Evolutionary conservation across 2,113 vertebrate species (phyloP).

Genomic region (Colaptes auratus): DNA sequence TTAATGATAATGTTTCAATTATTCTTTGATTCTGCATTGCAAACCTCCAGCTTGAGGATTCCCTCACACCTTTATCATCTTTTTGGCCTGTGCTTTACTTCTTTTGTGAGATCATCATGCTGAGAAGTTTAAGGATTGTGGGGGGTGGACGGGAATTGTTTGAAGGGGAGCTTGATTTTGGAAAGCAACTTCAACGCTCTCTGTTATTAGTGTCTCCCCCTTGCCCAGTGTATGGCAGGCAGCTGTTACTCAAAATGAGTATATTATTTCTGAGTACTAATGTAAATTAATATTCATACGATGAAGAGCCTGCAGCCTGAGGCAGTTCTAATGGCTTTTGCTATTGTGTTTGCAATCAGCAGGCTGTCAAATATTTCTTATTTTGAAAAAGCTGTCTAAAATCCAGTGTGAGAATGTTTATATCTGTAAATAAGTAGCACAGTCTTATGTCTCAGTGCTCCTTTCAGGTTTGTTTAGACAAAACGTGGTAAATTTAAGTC

Average conservation of each 20-base stretch:
- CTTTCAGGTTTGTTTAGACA: background rate
- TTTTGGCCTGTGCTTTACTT: background rate
- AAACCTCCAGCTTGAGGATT: background rate
- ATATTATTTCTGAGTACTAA: background rate
- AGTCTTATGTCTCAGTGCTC: background rate
- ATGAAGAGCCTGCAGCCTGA: background rate
- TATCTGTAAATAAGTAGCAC: background rate
- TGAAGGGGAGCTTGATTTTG: background rate
- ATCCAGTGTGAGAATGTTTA: background rate
- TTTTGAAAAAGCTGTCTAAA: background rate
- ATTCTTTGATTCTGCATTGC: background rate
- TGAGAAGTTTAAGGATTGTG: background rate
- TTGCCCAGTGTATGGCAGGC: background rate
- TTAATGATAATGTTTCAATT: background rate
- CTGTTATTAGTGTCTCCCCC: background rate
- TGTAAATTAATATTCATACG: background rate
- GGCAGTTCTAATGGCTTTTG: background rate
- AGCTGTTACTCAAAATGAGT: background rate
- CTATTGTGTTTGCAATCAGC: background rate
- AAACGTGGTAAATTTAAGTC: background rate
- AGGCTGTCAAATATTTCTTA: background rate
- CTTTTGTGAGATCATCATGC: background rate
- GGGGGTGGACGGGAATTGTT: background rate
- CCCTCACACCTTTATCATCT: background rate
- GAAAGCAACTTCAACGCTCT: background rate